Base-by-base conservation (phyloP, 2,888 invertebrate species). In the Bombyx huttoni region DNA sequence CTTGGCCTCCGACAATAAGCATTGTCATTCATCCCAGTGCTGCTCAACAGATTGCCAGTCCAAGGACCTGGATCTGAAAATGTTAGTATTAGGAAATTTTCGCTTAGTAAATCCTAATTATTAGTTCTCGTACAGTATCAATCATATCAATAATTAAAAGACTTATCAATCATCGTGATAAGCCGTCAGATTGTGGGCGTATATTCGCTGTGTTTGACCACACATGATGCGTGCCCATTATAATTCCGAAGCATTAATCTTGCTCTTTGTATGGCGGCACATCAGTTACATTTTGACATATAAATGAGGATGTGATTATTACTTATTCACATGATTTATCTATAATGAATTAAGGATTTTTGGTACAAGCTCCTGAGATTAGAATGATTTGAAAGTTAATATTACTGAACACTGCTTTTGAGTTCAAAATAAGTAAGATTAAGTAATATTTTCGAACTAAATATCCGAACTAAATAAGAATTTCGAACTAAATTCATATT, bases 171-270 rank as follows among this genome's bases (percentile, higher is more conserved):
- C 50, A 51, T 51, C 40, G 46, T 33, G 50, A 51, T 51, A 51
- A 47, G 46, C 46, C 50, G 50, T 13, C 50, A 8, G 34, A 47
- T 34, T 47, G 50, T 51, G 47, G 50, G 50, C 50, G 50, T 51
- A 13, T 33, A 45, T n/a, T 61, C 56, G 64, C 69, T 70, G 68
- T 69, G 64, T 64, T 55, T 48, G 65, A 61, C 68, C 62, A 63
- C 70, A 68, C 70, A 66, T 56, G 60, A 58, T 52, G 64, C 58
- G 52, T 54, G 57, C 52, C 53, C 62, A 60, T 60, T 64, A 60
- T 61, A 58, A 66, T 64, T 60, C 57, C 58, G 67, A 52, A 58
- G 64, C 68, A 74, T 77, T 75, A 73, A 72, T 76, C 72, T 70
- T 67, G 49, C 49, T 55, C 61, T 63, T 67, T 64, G 61, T 63